Evolutionary conservation across 2,888 invertebrate genomes (phyloP), one percentile per base, ranked within the genome.

Genomic region (Gastracanthus pulcherrimus): DNA sequence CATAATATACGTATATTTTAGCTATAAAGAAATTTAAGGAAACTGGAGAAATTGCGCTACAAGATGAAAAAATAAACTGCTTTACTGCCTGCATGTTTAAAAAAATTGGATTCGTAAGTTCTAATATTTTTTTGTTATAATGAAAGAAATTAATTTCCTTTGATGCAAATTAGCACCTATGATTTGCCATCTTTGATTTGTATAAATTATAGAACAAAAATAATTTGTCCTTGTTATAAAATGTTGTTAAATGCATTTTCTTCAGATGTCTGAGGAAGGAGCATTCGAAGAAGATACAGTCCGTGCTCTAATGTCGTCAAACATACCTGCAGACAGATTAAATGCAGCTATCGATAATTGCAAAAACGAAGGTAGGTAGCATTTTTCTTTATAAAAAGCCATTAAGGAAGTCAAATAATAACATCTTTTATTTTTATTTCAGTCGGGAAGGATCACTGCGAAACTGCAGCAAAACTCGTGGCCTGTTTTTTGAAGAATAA

Each of bases 91-190:
- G 80, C 19, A 76, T 81, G 58, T 48, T 76, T 0, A 76, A 71
- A 64, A 64, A 36, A n/a, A n/a, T 76, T 1, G 76, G 71, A 41
- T n/a, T 81, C 13, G 80, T 81, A 71, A 81, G 80, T 69, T 31
- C 23, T 5, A 7, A 16, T n/a, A 64, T n/a, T 5, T 45, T 45
- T 45, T 0, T 38, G 38, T 38, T 45, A 16, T n/a, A n/a, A n/a
- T n/a, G n/a, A n/a, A n/a, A n/a, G n/a, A n/a, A n/a, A n/a, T n/a
- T n/a, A n/a, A n/a, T n/a, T n/a, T n/a, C n/a, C n/a, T n/a, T n/a
- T n/a, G n/a, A n/a, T n/a, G n/a, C n/a, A n/a, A n/a, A n/a, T n/a
- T n/a, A n/a, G n/a, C n/a, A n/a, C n/a, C n/a, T n/a, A n/a, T n/a
- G n/a, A n/a, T n/a, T n/a, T n/a, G n/a, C n/a, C n/a, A n/a, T n/a